Base-by-base conservation (phyloP, 2,797 vertebrate genomes). In the Cossypha dichroa region DNA sequence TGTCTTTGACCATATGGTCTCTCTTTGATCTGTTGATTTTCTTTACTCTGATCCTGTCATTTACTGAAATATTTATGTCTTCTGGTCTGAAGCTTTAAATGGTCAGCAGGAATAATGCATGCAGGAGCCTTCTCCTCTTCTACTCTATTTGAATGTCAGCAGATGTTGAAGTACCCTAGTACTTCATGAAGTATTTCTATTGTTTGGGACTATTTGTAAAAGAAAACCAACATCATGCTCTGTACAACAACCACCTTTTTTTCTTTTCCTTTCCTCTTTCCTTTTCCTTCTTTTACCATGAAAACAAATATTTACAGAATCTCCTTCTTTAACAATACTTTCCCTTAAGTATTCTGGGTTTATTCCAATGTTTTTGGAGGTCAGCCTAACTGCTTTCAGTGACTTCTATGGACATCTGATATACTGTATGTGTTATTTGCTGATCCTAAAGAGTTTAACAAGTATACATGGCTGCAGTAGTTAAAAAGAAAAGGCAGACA, bases 11-110 rank as follows among this genome's bases (percentile, higher is more conserved):
- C 94, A 92, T 94, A 93, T 92, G 91, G 90, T 77, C 58, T 88
- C 45, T 73, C 82, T 93, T 85, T 92, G 80, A 91, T 91, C 96
- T 96, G 90, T 89, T 96, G 90, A 88, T 97, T 93, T 95, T 59
- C 95, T 95, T 97, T 90, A 94, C 92, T 91, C 70, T 85, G 77
- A 95, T 96, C 59, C 56, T 97, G 93, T 88, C 76, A 75, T 90
- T 94, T 87, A 90, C 74, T 67, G 88, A 62, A 93, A 83, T 55
- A 74, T 94, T 56, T 79, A 73, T 82, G 84, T 77, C 56, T 96
- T 91, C 91, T 94, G 86, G 91, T 73, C 64, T 38, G 62, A 95
- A 92, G 88, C 60, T 96, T 97, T 95, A 97, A 97, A 96, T 73
- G 92, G 85, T 93, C 95, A 87, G 89, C 94, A 96, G 20, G 54